Evolutionary conservation across 2,797 vertebrate species (phyloP).

Genomic region (Forpus xanthops): DNA sequence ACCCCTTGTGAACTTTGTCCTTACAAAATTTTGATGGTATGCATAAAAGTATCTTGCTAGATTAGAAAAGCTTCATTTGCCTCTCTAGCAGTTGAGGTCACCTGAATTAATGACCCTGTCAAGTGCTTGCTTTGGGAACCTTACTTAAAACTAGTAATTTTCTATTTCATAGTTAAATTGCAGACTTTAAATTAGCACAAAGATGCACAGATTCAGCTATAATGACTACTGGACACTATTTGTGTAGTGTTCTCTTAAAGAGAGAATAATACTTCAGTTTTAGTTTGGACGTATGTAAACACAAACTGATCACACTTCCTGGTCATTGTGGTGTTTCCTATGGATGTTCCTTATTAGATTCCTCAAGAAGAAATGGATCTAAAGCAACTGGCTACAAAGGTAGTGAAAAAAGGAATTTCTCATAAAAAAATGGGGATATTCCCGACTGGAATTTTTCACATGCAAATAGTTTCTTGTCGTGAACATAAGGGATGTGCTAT

Average conservation of each 20-base stretch:
- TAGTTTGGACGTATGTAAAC: background rate
- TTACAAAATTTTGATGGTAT: background rate
- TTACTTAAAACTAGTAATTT: background rate
- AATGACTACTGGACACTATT: background rate
- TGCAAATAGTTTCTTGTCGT: conserved; percentile 67
- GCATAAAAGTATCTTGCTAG: background rate
- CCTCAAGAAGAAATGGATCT: conserved; percentile 34
- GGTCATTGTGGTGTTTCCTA: background rate
- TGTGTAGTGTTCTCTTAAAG: background rate
- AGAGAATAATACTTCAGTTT: background rate
- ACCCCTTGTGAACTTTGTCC: background rate
- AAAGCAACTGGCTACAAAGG: conserved; percentile 33
- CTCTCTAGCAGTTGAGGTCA: background rate
- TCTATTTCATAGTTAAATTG: background rate
- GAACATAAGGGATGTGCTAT: conserved; percentile 80
- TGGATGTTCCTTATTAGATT: conserved; percentile 33
- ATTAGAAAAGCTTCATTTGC: background rate
- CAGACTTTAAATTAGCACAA: background rate
- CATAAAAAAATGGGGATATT: conserved; percentile 13
- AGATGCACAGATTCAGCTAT: background rate
- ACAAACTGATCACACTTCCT: background rate
- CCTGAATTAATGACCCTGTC: background rate
- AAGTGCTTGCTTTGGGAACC: background rate
- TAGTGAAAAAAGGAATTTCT: conserved; percentile 59
- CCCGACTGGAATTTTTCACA: conserved; percentile 38